Base-by-base conservation (phyloP, 2,113 vertebrate species). In the Dascyllus trimaculatus region DNA sequence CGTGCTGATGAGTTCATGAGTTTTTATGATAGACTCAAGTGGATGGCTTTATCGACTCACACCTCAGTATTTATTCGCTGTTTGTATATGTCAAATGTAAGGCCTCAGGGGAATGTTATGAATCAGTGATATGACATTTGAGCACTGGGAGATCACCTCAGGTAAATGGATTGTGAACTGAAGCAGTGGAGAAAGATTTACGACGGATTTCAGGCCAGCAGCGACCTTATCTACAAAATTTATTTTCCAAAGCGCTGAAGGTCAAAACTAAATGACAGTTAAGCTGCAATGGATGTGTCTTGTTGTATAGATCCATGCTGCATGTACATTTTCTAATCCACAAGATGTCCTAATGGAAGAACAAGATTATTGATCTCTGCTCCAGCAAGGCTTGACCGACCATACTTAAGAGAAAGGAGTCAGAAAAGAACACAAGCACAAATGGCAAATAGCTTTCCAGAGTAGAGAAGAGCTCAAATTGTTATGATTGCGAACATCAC, bases 321-420 rank as follows among this genome's bases (percentile, higher is more conserved):
- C 17, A 71, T 76, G 56, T 65, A 26, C 38, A 35, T 32, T 49
- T 35, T 58, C 38, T 66, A 67, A 82, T 76, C 53, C 26, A 71
- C 26, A 71, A 17, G 65, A 62, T 3, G 60, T 76, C 66, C 66
- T 76, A 71, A 85, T 76, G 79, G 61, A 53, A 73, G 58, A 88
- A 72, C 75, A 69, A 77, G 59, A 57, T 53, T 85, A 86, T 86
- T 52, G 85, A 89, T 83, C 64, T 48, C 18, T 72, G 14, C 40
- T 68, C 54, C 62, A 71, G 35, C 75, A 62, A 79, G 13, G 18
- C 63, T 75, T 71, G 60, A 71, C 68, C 18, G 4, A 32, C 46
- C 51, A 56, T 24, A 69, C 56, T 65, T 45, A 66, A 46, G 18
- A 65, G 48, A 67, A 63, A 25, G 14, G 2, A 6, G 17, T 25